These are phyloP conservation scores for Drosophila ananassae DNA, from an alignment of 1,140 invertebrate genomes.

Conservation along the genomic window DNA sequence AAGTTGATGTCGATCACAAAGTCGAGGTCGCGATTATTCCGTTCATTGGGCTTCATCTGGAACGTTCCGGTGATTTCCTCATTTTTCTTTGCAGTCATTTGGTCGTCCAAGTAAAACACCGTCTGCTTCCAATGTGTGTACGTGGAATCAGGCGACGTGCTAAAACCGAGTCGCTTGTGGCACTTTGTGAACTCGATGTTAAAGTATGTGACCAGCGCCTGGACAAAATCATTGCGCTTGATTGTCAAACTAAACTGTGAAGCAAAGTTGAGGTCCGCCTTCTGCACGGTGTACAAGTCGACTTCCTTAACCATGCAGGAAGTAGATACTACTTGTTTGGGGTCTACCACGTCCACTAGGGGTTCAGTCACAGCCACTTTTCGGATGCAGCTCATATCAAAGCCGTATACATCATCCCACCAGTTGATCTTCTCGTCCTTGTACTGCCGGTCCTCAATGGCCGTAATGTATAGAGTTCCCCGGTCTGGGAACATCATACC, in stretches of 20 bases:
- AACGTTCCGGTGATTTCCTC: slow-evolving; percentile 97
- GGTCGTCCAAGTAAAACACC: slow-evolving; percentile 99
- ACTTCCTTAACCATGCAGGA: slow-evolving; percentile 97
- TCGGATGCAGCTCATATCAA: slow-evolving; percentile 99
- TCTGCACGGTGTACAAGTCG: slow-evolving; percentile 98
- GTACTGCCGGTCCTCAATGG: slow-evolving; percentile 99
- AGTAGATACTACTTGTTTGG: slow-evolving; percentile 97
- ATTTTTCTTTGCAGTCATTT: slow-evolving; percentile 96
- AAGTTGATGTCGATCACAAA: slow-evolving; percentile 97
- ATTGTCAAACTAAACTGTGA: slow-evolving; percentile 94
- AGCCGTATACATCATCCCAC: slow-evolving; percentile 99
- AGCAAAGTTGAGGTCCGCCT: slow-evolving; percentile 96
- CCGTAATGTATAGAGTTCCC: slow-evolving; percentile 94
- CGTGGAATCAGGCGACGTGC: slow-evolving; percentile 97
- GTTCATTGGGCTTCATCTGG: slow-evolving; percentile 96
- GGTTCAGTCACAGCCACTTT: slow-evolving; percentile 99
- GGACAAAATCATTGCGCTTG: slow-evolving; percentile 98
- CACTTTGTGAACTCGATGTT: slow-evolving; percentile 99
- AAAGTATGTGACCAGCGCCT: slow-evolving; percentile 99
- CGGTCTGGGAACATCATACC: slow-evolving; percentile 95
- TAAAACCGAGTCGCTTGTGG: slow-evolving; percentile 99
- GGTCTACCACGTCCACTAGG: slow-evolving; percentile 99
- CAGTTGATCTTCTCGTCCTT: slow-evolving; percentile 99
- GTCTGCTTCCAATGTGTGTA: slow-evolving; percentile 99
- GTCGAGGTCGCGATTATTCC: slow-evolving; percentile 98